Evolutionary conservation across 2,888 invertebrate species (phyloP).

Genomic region (Oscheius sp.): DNA sequence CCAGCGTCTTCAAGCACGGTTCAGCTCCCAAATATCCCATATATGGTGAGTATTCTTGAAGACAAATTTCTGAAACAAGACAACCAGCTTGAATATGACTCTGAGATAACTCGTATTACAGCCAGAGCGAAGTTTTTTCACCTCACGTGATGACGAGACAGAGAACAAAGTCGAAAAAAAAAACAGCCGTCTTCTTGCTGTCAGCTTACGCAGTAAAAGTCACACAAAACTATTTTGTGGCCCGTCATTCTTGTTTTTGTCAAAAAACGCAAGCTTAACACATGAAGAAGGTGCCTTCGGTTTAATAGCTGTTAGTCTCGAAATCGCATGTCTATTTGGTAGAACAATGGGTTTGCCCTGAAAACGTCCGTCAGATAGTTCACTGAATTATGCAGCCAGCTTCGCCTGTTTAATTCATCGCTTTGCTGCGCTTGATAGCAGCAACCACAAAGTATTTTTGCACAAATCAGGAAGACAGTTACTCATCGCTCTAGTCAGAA

Average conservation of each 20-base stretch:
- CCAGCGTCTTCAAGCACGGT: conserved; percentile 69
- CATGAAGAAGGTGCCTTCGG: no score
- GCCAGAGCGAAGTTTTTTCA: conserved; percentile 15
- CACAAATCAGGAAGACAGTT: neutral
- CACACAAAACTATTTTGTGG: conserved; percentile 21
- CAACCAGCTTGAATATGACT: neutral
- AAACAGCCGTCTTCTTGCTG: conserved; percentile 28
- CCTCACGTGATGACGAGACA: conserved; percentile 18
- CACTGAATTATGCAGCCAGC: conserved; percentile 24
- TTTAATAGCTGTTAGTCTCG: neutral
- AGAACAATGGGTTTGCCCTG: conserved; percentile 24
- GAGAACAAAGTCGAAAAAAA: conserved; percentile 14
- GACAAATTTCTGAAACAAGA: neutral
- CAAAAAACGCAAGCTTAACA: neutral
- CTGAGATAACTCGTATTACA: conserved; percentile 29
- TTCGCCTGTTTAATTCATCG: conserved; percentile 27
- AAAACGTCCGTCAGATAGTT: conserved; percentile 35
- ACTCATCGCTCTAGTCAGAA: neutral
- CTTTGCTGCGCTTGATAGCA: conserved; percentile 38
- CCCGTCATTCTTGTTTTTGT: neutral
- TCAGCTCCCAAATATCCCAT: conserved; percentile 45
- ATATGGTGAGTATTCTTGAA: conserved; percentile 15
- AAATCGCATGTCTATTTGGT: conserved; percentile 25
- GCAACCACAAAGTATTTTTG: conserved; percentile 6
- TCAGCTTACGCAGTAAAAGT: conserved; percentile 21